Conservation (phyloP, 2,888 invertebrate genomes). For the Rotaria macrura region DNA sequence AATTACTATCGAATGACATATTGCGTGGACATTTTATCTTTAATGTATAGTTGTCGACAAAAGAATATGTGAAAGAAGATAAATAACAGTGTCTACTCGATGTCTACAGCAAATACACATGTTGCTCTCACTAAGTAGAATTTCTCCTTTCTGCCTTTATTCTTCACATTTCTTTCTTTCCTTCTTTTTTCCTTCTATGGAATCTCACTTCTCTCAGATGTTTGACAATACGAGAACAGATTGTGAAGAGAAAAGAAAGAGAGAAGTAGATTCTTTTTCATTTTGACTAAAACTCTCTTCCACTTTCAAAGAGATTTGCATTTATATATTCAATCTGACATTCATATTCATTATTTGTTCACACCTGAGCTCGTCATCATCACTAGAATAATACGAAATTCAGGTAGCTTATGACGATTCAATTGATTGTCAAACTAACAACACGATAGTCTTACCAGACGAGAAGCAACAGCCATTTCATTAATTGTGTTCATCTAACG, state of each 20-base stretch:
- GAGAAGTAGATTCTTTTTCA: background rate
- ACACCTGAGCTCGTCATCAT: background rate
- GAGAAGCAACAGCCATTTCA: background rate
- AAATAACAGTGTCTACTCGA: background rate
- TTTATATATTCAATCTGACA: background rate
- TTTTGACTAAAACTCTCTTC: background rate
- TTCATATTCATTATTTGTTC: background rate
- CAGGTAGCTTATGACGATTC: background rate
- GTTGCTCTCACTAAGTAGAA: background rate
- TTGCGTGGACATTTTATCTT: background rate
- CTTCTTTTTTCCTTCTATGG: background rate
- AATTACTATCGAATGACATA: background rate
- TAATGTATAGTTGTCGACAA: background rate
- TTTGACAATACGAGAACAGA: background rate
- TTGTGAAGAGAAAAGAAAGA: background rate
- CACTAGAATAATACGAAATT: background rate
- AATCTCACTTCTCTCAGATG: background rate
- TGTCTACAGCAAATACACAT: background rate
- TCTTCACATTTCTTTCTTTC: background rate
- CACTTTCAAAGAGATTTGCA: background rate
- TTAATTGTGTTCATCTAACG: background rate
- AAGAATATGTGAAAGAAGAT: background rate
- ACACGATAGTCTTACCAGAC: background rate
- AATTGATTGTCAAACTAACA: background rate
- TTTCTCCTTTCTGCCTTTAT: background rate